Evolutionary conservation across 1,140 invertebrate species (phyloP).

Genomic region (Pentalonia nigronervosa): DNA sequence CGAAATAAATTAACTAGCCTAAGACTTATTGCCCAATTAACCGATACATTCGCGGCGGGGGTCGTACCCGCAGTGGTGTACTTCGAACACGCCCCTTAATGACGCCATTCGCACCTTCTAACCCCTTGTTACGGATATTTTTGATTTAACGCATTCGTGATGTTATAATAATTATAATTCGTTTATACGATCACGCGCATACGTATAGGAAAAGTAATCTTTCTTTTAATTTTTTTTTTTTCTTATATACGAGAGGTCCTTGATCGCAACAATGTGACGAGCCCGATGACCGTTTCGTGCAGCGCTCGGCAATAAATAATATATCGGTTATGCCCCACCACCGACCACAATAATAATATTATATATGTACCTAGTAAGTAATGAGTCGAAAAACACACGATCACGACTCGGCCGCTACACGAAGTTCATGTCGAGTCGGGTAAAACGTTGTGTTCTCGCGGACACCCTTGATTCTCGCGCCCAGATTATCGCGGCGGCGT

Average conservation of each 20-base stretch:
- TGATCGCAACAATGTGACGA: conserved; percentile 53
- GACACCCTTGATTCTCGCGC: conserved; percentile 52
- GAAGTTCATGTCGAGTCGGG: conserved; percentile 56
- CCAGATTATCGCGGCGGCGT: conserved; percentile 21
- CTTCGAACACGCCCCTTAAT: conserved; percentile 22
- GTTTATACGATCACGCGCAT: conserved; percentile 31
- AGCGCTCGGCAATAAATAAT: conserved; percentile 48
- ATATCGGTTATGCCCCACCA: conserved; percentile 40
- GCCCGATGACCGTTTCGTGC: conserved; percentile 52
- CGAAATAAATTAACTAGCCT: conserved; percentile 12
- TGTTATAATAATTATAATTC: conserved; percentile 24
- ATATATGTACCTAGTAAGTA: background rate
- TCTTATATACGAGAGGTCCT: conserved; percentile 1
- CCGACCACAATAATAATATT: no score
- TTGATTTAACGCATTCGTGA: conserved; percentile 36
- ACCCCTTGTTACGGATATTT: conserved; percentile 44
- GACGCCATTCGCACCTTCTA: conserved; percentile 39
- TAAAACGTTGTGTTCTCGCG: conserved; percentile 49
- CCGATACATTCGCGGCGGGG: background rate
- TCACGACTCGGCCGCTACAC: conserved; percentile 50
- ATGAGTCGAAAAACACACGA: conserved; percentile 57
- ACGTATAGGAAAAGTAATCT: background rate
- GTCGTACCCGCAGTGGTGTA: background rate
- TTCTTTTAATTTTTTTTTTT: background rate
- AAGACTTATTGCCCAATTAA: conserved; percentile 24